phyloP scores from a whole-genome alignment of 1,140 invertebrate genomes.

The Drosophila serrata region DNA sequence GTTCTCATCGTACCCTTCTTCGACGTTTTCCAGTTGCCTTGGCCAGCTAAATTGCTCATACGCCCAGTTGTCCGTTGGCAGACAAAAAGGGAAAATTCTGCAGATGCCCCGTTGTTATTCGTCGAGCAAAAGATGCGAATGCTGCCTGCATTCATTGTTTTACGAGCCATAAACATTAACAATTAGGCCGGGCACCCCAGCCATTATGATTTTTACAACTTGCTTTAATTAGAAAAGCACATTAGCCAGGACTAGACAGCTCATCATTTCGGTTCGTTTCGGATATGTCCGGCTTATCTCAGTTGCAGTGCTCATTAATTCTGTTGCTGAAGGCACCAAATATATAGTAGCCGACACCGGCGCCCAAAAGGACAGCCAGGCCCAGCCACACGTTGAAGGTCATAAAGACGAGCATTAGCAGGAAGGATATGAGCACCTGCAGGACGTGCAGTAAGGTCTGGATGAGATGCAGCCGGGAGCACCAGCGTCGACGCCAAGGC shows the following conservation, averaged over 20 bases:
- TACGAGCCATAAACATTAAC: slow-evolving; percentile 80
- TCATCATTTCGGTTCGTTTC: slow-evolving; percentile 20
- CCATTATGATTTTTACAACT: slow-evolving; percentile 70
- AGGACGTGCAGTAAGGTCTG: slow-evolving; percentile 96
- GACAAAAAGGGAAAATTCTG: slow-evolving; percentile 21
- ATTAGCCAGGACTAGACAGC: slow-evolving; percentile 59
- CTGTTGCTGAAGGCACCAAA: slow-evolving; percentile 88
- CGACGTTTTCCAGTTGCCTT: not conserved
- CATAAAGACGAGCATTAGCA: slow-evolving; percentile 99
- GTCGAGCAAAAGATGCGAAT: slow-evolving; percentile 18
- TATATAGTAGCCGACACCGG: slow-evolving; percentile 95
- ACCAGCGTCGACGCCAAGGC: not conserved
- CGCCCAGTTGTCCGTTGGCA: slow-evolving; percentile 24
- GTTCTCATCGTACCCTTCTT: not conserved
- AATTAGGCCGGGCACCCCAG: slow-evolving; percentile 57
- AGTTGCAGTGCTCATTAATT: slow-evolving; percentile 65
- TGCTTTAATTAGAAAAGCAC: slow-evolving; percentile 80
- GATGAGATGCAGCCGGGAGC: slow-evolving; percentile 87
- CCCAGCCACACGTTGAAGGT: slow-evolving; percentile 92
- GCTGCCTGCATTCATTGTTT: slow-evolving; percentile 77
- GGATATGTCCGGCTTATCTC: not conserved
- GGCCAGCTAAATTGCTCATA: slow-evolving; percentile 30
- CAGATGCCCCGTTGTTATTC: slow-evolving; percentile 29
- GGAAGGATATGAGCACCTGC: slow-evolving; percentile 95
- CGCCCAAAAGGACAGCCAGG: slow-evolving; percentile 93